Conservation (phyloP, 2,888 invertebrate genomes). For the Drosophila mimica region DNA sequence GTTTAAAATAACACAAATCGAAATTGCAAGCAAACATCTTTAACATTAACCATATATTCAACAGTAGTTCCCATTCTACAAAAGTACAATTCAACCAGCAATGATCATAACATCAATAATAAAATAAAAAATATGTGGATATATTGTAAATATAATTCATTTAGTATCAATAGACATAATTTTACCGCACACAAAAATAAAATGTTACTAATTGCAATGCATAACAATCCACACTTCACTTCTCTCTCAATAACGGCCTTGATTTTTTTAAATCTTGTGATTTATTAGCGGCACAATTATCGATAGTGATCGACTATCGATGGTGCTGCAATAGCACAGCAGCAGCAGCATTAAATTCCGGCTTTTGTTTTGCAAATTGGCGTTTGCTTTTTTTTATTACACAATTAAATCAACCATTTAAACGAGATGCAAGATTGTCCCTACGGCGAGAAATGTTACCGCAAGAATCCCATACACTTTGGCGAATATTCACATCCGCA, state of each 20-base stretch:
- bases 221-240: neutral
- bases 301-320: slow-evolving; percentile 1
- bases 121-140: neutral
- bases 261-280: slow-evolving; percentile 1
- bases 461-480: slow-evolving; percentile 94
- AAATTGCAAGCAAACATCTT: neutral
- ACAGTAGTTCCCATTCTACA: too few relatives aligned
- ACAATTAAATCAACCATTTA: neutral
- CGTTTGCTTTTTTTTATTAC: neutral
- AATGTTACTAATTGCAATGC: neutral
- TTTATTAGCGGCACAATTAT: neutral
- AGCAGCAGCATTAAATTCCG: slow-evolving; percentile 2
- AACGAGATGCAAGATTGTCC: slow-evolving; percentile 87
- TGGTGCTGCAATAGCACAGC: neutral
- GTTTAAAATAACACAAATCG: neutral
- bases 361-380: slow-evolving; percentile 13
- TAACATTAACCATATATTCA: neutral
- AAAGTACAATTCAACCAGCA: too few relatives aligned
- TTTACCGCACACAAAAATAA: neutral
- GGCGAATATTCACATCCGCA: slow-evolving; percentile 92
- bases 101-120: neutral
- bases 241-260: neutral
- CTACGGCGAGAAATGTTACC: slow-evolving; percentile 92
- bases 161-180: neutral
- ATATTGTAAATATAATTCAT: neutral